Base-by-base conservation (phyloP, 2,113 vertebrate genomes). In the Rhipidura dahli region DNA sequence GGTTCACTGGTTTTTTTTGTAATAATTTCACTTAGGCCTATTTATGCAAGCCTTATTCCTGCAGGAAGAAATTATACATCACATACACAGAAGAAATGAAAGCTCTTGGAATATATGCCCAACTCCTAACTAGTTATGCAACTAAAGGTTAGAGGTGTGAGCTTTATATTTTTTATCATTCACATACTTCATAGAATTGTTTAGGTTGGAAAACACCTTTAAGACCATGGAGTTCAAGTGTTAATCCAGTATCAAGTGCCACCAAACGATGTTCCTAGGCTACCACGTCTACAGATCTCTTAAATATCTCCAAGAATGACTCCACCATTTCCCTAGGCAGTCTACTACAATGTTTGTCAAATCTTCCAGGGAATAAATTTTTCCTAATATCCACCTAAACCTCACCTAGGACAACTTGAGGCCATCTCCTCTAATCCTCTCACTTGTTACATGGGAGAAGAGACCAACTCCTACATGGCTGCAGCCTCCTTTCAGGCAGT, bases 391-490 rank as follows among this genome's bases (percentile, higher is more conserved):
- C 23, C 42, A 44, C 26, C 37, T 69, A 87, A 87, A 28, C 8
- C 13, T 50, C 31, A 40, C 11, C 35, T 37, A 27, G 22, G 40
- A 68, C 31, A 80, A 42, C 19, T 13, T 61, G 47, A 80, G 31
- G 19, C 22, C 47, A n/a, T 37, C 18, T 75, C 47, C 42, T 81
- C 31, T 91, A 21, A 45, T 47, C 30, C 31, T 81, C 19, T 44
- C 54, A 49, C 11, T 30, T 56, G 37, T 56, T 44, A 50, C 0
- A 0, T 50, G 11, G 16, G 61, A 91, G 31, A 81, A 61, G 23
- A 56, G 19, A 53, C 16, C 0, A 0, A 30, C 3, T 7, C 4
- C 14, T 8, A 26, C 4, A 4, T 44, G 16, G 27, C 23, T 56
- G 30, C 42, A 87, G 9, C 31, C 63, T 69, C 37, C 49, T 63